Conservation (phyloP, 2,888 invertebrate species). For the Cheilosia grossa region DNA sequence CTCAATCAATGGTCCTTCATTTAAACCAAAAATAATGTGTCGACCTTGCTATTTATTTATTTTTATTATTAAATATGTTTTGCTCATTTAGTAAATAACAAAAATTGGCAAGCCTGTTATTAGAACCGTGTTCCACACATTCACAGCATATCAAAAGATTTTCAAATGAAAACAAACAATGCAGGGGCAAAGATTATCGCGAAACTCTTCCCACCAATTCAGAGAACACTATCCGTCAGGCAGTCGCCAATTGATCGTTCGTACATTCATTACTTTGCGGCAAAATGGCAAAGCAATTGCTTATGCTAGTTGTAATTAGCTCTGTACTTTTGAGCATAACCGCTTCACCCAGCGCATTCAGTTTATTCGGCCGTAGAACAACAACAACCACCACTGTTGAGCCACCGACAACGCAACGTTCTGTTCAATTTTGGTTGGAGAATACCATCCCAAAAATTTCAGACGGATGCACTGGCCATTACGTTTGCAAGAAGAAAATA, state of each 20-base stretch:
- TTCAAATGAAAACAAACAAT: constrained; percentile 9
- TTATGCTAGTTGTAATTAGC: neutral
- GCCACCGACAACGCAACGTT: constrained; percentile 42
- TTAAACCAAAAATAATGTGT: no score
- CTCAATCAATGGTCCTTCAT: no score
- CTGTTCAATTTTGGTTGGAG: constrained; percentile 71
- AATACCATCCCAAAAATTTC: constrained; percentile 77
- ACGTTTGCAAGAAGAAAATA: constrained; percentile 78
- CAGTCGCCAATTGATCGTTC: constrained; percentile 51
- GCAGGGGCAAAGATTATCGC: constrained; percentile 39
- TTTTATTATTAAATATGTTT: no score
- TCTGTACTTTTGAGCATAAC: constrained; percentile 14
- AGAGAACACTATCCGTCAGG: neutral
- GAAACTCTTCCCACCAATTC: constrained; percentile 4
- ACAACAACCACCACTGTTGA: constrained; percentile 38
- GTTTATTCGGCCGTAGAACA: constrained; percentile 16
- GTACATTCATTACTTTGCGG: constrained; percentile 7
- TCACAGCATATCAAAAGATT: neutral
- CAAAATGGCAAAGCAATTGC: constrained; percentile 36
- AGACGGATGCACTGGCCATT: constrained; percentile 76
- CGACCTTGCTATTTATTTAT: no score
- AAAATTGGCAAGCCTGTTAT: no score
- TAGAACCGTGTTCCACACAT: no score
- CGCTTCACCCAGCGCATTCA: constrained; percentile 16
- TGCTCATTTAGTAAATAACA: no score